phyloP scores from a whole-genome alignment of 2,888 invertebrate genomes.

The Apotomis betuletana region DNA sequence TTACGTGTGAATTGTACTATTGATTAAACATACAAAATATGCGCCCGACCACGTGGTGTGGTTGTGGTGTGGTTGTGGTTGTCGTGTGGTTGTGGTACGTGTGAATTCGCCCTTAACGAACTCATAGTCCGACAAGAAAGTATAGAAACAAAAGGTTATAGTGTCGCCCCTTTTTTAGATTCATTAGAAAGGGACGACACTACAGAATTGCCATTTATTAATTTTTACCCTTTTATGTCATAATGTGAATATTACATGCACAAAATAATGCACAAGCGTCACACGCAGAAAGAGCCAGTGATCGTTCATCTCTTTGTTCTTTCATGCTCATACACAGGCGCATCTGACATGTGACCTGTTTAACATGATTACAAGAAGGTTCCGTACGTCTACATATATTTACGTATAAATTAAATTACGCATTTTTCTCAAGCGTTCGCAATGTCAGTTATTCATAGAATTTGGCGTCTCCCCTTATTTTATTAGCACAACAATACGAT shows the following conservation, averaged over 20 bases:
- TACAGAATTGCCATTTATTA: too few species aligned
- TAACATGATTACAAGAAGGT: constrained; percentile 1
- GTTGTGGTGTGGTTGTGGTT: too few species aligned
- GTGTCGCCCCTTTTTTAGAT: too few species aligned
- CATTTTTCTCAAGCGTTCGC: constrained; percentile 20
- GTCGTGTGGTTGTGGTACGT: too few species aligned
- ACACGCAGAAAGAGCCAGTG: constrained; percentile 7
- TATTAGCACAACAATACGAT: constrained; percentile 45
- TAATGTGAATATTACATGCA: background rate
- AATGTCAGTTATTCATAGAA: constrained; percentile 39
- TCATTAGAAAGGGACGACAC: too few species aligned
- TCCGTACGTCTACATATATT: background rate
- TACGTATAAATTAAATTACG: constrained; percentile 21
- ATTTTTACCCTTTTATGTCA: too few species aligned
- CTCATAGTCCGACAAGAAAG: too few species aligned
- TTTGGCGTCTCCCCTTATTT: constrained; percentile 43
- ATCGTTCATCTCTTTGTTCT: constrained; percentile 14
- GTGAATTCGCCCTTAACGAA: too few species aligned
- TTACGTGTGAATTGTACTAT: too few species aligned
- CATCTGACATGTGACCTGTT: constrained; percentile 7
- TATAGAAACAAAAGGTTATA: too few species aligned
- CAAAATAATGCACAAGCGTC: constrained; percentile 13
- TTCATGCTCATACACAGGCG: constrained; percentile 2
- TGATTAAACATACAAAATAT: too few species aligned
- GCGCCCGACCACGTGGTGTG: too few species aligned